These are phyloP conservation scores for Cydia fagiglandana DNA, from an alignment of 1,140 invertebrate species.

Conservation along the genomic window DNA sequence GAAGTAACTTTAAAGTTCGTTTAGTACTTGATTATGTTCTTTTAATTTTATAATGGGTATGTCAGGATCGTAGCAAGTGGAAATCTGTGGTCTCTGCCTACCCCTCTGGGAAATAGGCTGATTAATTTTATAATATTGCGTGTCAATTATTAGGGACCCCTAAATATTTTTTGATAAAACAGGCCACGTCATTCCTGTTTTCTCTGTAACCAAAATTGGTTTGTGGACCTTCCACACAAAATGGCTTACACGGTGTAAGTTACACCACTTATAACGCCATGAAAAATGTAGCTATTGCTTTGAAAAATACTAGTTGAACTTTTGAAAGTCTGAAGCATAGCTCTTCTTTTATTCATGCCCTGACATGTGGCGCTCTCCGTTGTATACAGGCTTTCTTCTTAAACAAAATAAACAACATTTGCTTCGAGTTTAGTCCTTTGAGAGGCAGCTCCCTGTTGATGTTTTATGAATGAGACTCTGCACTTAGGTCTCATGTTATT, in stretches of 20 bases:
- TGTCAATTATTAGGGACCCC: too few relatives aligned
- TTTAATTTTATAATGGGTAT: too few relatives aligned
- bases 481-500: slow-evolving; percentile 44
- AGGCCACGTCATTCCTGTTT: too few relatives aligned
- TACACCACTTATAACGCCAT: slow-evolving; percentile 42
- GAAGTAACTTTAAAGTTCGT: too few relatives aligned
- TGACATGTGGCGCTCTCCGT: slow-evolving; percentile 73
- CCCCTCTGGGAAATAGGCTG: too few relatives aligned
- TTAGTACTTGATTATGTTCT: too few relatives aligned
- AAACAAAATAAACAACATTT: slow-evolving; percentile 78
- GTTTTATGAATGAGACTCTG: slow-evolving; percentile 74
- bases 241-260: too few relatives aligned
- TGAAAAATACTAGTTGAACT: slow-evolving; percentile 69
- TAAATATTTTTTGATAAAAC: too few relatives aligned
- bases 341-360: slow-evolving; percentile 76
- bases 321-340: slow-evolving; percentile 75
- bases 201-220: too few relatives aligned
- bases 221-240: not conserved
- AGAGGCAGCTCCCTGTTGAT: slow-evolving; percentile 62
- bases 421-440: slow-evolving; percentile 72
- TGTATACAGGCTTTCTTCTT: slow-evolving; percentile 73
- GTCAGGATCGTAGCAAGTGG: too few relatives aligned
- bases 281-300: slow-evolving; percentile 55
- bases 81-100: too few relatives aligned
- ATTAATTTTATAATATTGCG: too few relatives aligned